Conservation (phyloP, 2,888 invertebrate species). For the Pyrocoelia pectoralis region DNA sequence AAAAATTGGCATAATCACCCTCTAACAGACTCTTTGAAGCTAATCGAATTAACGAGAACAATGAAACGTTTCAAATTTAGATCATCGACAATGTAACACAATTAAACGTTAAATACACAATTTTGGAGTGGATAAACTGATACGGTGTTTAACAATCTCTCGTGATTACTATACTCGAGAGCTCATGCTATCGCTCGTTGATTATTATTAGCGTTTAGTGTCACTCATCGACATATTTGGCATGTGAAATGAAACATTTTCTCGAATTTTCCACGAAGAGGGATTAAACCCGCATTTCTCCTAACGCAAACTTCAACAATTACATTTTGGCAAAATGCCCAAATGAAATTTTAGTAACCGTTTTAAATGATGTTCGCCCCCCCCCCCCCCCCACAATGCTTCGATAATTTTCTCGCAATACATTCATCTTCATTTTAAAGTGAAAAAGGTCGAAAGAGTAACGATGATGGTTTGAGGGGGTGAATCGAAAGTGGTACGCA, state of each 20-base stretch:
- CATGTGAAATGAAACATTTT: constrained; percentile 5
- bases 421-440: constrained; percentile 4
- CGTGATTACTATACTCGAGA: not conserved
- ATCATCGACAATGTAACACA: not conserved
- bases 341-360: constrained; percentile 20
- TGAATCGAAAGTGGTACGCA: not conserved
- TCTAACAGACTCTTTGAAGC: no score
- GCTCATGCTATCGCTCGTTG: no score
- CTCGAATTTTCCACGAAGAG: constrained; percentile 3
- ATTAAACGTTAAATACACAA: constrained; percentile 11
- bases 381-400: not conserved
- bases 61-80: not conserved
- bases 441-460: constrained; percentile 2
- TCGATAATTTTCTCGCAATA: not conserved
- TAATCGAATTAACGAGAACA: not conserved
- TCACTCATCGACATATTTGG: constrained; percentile 11
- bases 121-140: constrained; percentile 4
- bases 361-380: constrained; percentile 19
- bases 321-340: constrained; percentile 19
- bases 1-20: no score
- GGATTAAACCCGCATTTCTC: constrained; percentile 20
- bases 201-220: not conserved
- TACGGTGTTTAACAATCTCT: constrained; percentile 2
- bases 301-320: constrained; percentile 23
- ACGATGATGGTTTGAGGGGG: not conserved